Evolutionary conservation across 1,140 invertebrate species (phyloP).

Genomic region (Glossosoma conforme): DNA sequence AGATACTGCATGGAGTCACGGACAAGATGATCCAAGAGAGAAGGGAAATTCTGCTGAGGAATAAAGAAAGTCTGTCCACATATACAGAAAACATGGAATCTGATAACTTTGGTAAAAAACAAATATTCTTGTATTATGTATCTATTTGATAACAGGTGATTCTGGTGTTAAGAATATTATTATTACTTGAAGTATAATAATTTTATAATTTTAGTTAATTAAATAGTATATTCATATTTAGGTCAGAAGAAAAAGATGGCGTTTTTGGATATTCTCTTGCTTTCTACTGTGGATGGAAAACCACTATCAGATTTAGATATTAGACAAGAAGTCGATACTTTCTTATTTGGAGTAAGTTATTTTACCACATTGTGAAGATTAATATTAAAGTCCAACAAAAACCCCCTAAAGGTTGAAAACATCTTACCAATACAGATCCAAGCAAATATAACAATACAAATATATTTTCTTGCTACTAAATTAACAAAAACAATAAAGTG

Average conservation of each 20-base stretch:
- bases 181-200: background rate
- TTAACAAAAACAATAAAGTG: too few species aligned
- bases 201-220: constrained; percentile 1
- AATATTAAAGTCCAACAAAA: too few species aligned
- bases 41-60: constrained; percentile 35
- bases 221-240: too few species aligned
- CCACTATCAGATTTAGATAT: constrained; percentile 61
- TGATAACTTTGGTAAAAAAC: constrained; percentile 17
- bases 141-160: too few species aligned
- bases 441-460: too few species aligned
- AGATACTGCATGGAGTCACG: constrained; percentile 65
- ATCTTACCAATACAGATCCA: too few species aligned
- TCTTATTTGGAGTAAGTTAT: constrained; percentile 66
- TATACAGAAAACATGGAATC: constrained; percentile 11
- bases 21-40: constrained; percentile 51
- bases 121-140: too few species aligned
- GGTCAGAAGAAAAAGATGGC: constrained; percentile 59
- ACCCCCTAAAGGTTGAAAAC: too few species aligned
- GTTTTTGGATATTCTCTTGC: constrained; percentile 72
- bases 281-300: constrained; percentile 53
- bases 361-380: too few species aligned
- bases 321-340: constrained; percentile 68
- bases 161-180: too few species aligned
- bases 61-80: constrained; percentile 31
- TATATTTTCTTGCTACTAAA: too few species aligned